Evolutionary conservation across 2,888 invertebrate genomes (phyloP), one percentile per base, ranked within the genome.

Genomic region (Eulithis testata): DNA sequence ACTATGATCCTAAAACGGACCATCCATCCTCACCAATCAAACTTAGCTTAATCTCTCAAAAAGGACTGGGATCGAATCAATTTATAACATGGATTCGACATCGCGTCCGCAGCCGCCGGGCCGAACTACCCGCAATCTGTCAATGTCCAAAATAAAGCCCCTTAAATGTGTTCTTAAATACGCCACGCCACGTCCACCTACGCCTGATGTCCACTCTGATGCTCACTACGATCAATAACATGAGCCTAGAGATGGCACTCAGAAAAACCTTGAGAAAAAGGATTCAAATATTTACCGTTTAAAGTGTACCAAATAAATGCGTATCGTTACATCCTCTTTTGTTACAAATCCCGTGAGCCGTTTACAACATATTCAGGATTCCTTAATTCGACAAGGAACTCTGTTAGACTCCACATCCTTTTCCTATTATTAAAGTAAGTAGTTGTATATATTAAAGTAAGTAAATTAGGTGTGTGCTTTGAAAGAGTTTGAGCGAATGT

Each of bases 61-160:
- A 73, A 69, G 63, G 67, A 61, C 57, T 66, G 60, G 63, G 53
- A 62, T 66, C 37, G 75, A 82, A 83, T 83, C 84, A 84, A 84
- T 84, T 83, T 82, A 84, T 83, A 77, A 82, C 82, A 78, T 77
- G 78, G 74, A 81, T 81, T 79, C 78, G 81, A 79, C 81, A 80
- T 76, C 73, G 75, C 80, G 77, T 75, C 77, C 78, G 76, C 72
- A 62, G 56, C 69, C 73, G 72, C 77, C 76, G 78, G 74, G 76
- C 74, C 80, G 75, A 80, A 84, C 83, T 79, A 80, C 78, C 78
- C 80, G 82, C 82, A 82, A 90, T 90, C 84, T 83, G 85, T 91
- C 91, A 90, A 81, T 88, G 90, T 91, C 90, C 78, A 63, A 75
- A 79, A 79, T 86, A 86, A 89, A 90, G 85, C 87, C 88, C 83